phyloP scores from a whole-genome alignment of 2,888 invertebrate genomes.

The Apotomis betuletana region DNA sequence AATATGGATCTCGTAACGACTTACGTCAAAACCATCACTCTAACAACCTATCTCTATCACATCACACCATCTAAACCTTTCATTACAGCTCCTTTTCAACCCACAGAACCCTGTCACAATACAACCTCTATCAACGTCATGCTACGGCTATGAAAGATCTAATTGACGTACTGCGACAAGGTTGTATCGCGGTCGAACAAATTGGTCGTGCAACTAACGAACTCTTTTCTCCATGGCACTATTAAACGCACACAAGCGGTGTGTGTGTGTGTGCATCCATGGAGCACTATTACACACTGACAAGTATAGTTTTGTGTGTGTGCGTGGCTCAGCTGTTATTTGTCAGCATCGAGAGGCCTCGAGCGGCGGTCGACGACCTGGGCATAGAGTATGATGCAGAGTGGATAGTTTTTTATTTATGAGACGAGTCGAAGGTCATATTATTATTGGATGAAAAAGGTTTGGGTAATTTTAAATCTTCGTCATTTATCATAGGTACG shows the following conservation, averaged over 20 bases:
- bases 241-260: slow-evolving; percentile 36
- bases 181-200: slow-evolving; percentile 11
- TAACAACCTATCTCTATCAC: slow-evolving; percentile 14
- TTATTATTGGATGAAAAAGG: background rate
- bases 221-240: slow-evolving; percentile 28
- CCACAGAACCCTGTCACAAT: slow-evolving; percentile 17
- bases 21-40: background rate
- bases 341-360: slow-evolving; percentile 69
- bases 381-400: slow-evolving; percentile 58
- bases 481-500: too few relatives aligned
- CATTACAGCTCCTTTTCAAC: slow-evolving; percentile 1
- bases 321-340: slow-evolving; percentile 72
- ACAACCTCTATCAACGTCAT: background rate
- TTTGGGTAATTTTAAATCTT: too few relatives aligned
- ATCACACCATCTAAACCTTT: slow-evolving; percentile 4
- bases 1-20: background rate
- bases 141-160: background rate
- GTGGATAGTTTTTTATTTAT: slow-evolving; percentile 7
- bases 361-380: slow-evolving; percentile 67
- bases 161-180: slow-evolving; percentile 23
- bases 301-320: slow-evolving; percentile 42
- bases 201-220: slow-evolving; percentile 19
- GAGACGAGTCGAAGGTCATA: background rate
- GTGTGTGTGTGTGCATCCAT: slow-evolving; percentile 45
- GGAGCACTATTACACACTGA: too few relatives aligned